These are phyloP conservation scores for Engraulis encrasicolus DNA, from an alignment of 2,113 vertebrate species.

Conservation along the genomic window DNA sequence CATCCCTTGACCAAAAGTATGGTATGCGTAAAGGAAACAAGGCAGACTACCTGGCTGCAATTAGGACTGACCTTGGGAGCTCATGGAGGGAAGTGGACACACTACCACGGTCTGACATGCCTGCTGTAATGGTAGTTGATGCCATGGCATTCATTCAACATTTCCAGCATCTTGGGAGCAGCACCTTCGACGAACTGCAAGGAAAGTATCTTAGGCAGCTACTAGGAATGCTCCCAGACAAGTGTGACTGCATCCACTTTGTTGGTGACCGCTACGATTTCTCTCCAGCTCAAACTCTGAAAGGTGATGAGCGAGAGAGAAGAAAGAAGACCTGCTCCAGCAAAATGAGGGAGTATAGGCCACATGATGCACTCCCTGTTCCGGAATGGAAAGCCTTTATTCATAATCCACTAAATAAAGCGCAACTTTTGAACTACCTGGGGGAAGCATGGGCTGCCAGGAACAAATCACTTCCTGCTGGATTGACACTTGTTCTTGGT, in stretches of 20 bases:
- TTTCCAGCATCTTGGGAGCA: conserved; percentile 32
- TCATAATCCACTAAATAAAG: conserved; percentile 32
- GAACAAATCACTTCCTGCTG: conserved; percentile 25
- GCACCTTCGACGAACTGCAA: conserved; percentile 32
- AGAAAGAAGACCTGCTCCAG: conserved; percentile 29
- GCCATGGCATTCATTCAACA: conserved; percentile 38
- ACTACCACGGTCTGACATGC: conserved; percentile 23
- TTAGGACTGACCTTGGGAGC: conserved; percentile 27
- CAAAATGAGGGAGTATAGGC: conserved; percentile 23
- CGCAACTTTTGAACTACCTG: conserved; percentile 23
- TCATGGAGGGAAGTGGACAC: conserved; percentile 30
- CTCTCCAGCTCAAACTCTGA: conserved; percentile 40
- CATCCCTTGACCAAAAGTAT: neutral
- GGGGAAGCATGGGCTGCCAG: conserved; percentile 10
- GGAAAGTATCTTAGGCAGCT: conserved; percentile 37
- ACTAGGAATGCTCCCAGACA: conserved; percentile 28
- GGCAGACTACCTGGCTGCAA: conserved; percentile 38
- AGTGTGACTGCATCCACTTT: conserved; percentile 41
- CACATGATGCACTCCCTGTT: conserved; percentile 23
- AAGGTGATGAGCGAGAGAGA: conserved; percentile 35
- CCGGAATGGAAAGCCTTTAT: conserved; percentile 22
- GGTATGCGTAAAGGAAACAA: neutral
- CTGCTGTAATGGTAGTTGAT: conserved; percentile 36
- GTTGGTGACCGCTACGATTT: conserved; percentile 37
- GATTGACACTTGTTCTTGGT: conserved; percentile 9